Evolutionary conservation across 2,797 vertebrate species (phyloP).

Genomic region (Brotula barbata): DNA sequence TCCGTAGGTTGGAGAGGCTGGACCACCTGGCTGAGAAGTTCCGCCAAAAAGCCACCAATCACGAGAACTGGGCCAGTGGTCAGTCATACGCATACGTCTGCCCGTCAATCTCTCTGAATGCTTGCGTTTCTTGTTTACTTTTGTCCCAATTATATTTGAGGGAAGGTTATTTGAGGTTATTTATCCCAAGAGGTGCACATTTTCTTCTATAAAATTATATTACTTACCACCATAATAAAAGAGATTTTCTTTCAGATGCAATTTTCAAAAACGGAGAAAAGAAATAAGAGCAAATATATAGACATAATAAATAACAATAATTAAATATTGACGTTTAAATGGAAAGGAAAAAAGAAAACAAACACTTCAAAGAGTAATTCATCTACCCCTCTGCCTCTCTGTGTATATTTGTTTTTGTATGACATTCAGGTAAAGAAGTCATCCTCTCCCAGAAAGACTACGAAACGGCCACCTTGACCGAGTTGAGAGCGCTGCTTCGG

Average conservation of each 20-base stretch:
- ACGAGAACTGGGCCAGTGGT: slow-evolving; percentile 95
- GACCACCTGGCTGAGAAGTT: slow-evolving; percentile 96
- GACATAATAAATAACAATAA: too few species aligned
- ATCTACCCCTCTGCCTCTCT: too few species aligned
- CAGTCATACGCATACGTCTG: slow-evolving; percentile 44
- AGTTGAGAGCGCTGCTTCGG: slow-evolving; percentile 90
- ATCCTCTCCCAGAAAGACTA: slow-evolving; percentile 92
- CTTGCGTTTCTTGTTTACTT: slow-evolving; percentile 23
- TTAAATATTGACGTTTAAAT: too few species aligned
- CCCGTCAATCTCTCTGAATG: slow-evolving; percentile 3
- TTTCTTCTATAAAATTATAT: too few species aligned
- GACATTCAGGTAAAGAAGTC: slow-evolving; percentile 85
- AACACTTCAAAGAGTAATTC: too few species aligned
- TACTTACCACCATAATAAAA: too few species aligned
- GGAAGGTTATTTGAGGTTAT: slow-evolving; percentile 25
- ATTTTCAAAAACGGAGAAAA: too few species aligned
- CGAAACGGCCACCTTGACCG: slow-evolving; percentile 87
- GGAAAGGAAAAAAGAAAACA: too few species aligned
- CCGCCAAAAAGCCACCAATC: slow-evolving; percentile 92
- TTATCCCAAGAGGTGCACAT: too few species aligned
- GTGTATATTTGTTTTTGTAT: too few species aligned
- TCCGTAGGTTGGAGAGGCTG: slow-evolving; percentile 89
- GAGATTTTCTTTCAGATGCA: too few species aligned
- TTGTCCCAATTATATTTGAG: slow-evolving; percentile 34
- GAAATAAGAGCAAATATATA: too few species aligned